phyloP scores from a whole-genome alignment of 2,888 invertebrate genomes.

The Pecten maximus region DNA sequence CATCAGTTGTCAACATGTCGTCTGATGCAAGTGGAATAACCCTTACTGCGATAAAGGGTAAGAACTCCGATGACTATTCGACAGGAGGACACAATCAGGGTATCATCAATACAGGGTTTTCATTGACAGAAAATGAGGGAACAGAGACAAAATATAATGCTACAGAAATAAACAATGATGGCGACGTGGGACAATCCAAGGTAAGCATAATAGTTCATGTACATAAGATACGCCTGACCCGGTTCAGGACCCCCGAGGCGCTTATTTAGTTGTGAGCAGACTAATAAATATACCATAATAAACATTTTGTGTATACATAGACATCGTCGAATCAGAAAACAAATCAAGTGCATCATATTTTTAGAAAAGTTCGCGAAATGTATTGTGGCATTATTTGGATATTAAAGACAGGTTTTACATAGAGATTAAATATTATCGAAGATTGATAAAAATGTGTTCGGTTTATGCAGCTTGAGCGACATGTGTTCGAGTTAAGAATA shows the following conservation, averaged over 20 bases:
- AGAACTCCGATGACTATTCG: background rate
- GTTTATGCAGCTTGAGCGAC: too few relatives aligned
- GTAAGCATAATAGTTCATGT: background rate
- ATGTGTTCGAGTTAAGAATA: too few relatives aligned
- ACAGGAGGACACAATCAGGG: background rate
- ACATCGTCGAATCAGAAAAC: background rate
- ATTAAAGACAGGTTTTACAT: too few relatives aligned
- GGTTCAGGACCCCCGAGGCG: background rate
- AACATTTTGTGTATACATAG: too few relatives aligned
- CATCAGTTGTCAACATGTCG: background rate
- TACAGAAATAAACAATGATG: background rate
- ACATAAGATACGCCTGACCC: background rate
- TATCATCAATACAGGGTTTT: background rate
- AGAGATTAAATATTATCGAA: too few relatives aligned
- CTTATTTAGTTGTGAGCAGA: too few relatives aligned
- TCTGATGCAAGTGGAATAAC: background rate
- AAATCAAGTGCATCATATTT: background rate
- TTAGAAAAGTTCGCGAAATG: background rate
- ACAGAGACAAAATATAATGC: background rate
- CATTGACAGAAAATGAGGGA: background rate
- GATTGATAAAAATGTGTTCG: too few relatives aligned
- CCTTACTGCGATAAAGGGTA: background rate
- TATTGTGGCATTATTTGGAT: too few relatives aligned
- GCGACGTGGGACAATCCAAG: background rate
- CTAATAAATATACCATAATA: too few relatives aligned